Evolutionary conservation across 1,140 invertebrate genomes (phyloP).

Genomic region (Agrypnia vestita): DNA sequence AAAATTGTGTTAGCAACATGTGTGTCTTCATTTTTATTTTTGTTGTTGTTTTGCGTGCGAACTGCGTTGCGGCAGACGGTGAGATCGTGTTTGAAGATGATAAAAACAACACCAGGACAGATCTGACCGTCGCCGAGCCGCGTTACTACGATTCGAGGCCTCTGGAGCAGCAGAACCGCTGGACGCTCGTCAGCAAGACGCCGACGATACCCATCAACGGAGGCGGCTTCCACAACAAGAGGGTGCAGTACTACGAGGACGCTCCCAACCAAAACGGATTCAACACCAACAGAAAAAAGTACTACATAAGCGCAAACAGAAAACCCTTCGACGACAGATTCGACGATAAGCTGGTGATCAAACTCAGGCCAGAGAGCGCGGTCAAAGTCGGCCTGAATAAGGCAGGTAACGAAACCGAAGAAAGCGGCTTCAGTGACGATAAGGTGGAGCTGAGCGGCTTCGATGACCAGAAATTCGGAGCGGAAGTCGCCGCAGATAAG

Average conservation of each 20-base stretch:
- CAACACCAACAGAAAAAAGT: slow-evolving; percentile 51
- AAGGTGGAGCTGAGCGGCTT: slow-evolving; percentile 31
- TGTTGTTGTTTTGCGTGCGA: neutral
- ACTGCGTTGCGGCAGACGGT: neutral
- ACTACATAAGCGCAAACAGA: slow-evolving; percentile 49
- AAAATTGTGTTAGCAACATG: no score
- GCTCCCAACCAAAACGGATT: slow-evolving; percentile 45
- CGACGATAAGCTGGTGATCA: slow-evolving; percentile 42
- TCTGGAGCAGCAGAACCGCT: slow-evolving; percentile 36
- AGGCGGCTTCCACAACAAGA: slow-evolving; percentile 24
- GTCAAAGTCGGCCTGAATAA: slow-evolving; percentile 22
- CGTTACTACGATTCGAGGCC: slow-evolving; percentile 22
- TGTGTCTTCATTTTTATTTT: neutral
- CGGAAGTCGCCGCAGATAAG: slow-evolving; percentile 26
- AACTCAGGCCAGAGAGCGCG: slow-evolving; percentile 24
- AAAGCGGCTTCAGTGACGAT: neutral
- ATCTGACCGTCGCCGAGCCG: neutral
- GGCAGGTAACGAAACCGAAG: neutral
- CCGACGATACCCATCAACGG: slow-evolving; percentile 52
- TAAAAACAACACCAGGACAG: neutral
- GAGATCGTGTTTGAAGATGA: slow-evolving; percentile 38
- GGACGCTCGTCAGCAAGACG: slow-evolving; percentile 55
- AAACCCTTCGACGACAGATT: slow-evolving; percentile 36
- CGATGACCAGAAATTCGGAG: slow-evolving; percentile 22
- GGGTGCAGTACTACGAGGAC: slow-evolving; percentile 55